Evolutionary conservation across 2,797 vertebrate species (phyloP).

Genomic region (Phoeniculus purpureus): DNA sequence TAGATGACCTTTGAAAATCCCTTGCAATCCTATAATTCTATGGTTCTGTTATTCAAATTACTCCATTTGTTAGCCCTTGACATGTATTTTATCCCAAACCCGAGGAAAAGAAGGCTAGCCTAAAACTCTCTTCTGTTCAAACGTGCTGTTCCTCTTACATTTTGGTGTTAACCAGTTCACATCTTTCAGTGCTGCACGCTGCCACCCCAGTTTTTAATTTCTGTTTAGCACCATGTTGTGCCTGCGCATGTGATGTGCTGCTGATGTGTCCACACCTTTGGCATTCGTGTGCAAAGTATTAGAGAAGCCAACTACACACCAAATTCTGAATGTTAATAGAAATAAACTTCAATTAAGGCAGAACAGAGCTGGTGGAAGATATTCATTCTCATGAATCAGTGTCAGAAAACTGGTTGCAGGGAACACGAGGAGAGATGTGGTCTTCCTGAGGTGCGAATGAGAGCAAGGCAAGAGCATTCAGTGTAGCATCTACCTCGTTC

Average conservation of each 20-base stretch:
- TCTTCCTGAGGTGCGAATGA: not conserved
- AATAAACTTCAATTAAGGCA: conserved; percentile 13
- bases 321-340: not conserved
- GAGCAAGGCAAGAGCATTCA: not conserved
- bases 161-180: not conserved
- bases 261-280: not conserved
- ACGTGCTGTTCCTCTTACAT: not conserved
- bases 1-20: no score
- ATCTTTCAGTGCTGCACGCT: not conserved
- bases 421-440: not conserved
- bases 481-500: not conserved
- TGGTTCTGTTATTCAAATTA: not conserved
- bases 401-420: not conserved
- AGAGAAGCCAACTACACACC: not conserved
- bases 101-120: not conserved
- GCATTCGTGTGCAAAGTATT: not conserved
- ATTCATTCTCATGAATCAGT: not conserved
- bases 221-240: not conserved
- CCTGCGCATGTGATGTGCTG: not conserved
- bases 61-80: not conserved
- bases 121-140: not conserved
- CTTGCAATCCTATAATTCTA: no score
- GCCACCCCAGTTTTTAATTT: not conserved
- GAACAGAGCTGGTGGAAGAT: not conserved
- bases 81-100: not conserved